Evolutionary conservation across 2,888 invertebrate genomes (phyloP).

Genomic region (Meteorus cinctellus): DNA sequence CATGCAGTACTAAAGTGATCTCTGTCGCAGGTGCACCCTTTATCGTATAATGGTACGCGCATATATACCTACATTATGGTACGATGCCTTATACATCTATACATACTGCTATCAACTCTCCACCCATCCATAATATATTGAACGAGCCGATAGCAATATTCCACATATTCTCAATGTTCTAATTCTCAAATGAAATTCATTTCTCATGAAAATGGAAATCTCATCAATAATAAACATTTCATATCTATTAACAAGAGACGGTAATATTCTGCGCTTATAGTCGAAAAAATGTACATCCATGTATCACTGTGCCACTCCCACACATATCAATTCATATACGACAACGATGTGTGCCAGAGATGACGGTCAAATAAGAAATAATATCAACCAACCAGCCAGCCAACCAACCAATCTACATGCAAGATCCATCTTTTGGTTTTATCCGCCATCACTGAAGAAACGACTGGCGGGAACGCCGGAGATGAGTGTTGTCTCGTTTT

Average conservation of each 20-base stretch:
- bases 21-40: slow-evolving; percentile 52
- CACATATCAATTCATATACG: slow-evolving; percentile 29
- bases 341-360: slow-evolving; percentile 16
- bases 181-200: neutral
- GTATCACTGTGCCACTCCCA: slow-evolving; percentile 46
- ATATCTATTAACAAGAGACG: too few relatives aligned
- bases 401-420: slow-evolving; percentile 52
- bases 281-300: too few relatives aligned
- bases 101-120: slow-evolving; percentile 8
- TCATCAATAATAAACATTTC: too few relatives aligned
- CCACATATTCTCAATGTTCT: neutral
- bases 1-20: slow-evolving; percentile 49
- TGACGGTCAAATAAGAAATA: slow-evolving; percentile 50
- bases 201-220: too few relatives aligned
- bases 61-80: neutral
- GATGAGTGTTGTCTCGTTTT: slow-evolving; percentile 1
- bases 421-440: slow-evolving; percentile 41
- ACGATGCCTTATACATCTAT: too few relatives aligned
- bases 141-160: neutral
- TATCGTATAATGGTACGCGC: slow-evolving; percentile 45
- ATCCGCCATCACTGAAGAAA: slow-evolving; percentile 57
- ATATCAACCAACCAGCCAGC: slow-evolving; percentile 58
- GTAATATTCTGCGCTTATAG: too few relatives aligned
- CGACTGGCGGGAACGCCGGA: slow-evolving; percentile 13
- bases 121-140: too few relatives aligned